Base-by-base conservation (phyloP, 1,140 invertebrate genomes). In the Orchesella cincta region DNA sequence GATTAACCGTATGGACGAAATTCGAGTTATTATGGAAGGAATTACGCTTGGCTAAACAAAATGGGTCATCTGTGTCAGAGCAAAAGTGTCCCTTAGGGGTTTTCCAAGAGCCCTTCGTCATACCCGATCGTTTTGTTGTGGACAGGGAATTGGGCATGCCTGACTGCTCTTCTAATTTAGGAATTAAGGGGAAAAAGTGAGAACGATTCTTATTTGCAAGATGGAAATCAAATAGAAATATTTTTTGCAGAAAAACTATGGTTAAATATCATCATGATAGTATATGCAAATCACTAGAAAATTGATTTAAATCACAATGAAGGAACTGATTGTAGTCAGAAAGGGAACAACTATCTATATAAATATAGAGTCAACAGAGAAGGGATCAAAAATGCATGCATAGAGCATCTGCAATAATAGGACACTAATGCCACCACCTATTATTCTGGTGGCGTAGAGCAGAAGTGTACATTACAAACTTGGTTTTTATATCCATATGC, bases 341-440 rank as follows among this genome's bases (percentile, higher is more conserved):
- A 18, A 5, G 54, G 54, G 39, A 46, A 46, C 5, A 18, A 8
- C 39, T 46, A 5, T 5, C 18, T 46, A 18, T 46, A 18, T 46
- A 18, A 46, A 18, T 46, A 18, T 46, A 23, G 54, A 57, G 54
- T 57, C 54, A 57, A 57, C 54, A 57, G 54, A 67, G 31, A 67
- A 67, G 33, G 62, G 62, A 67, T 67, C 62, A 67, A 67, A 67
- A 67, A 67, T 67, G 62, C 8, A 46, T n/a, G n/a, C 28, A 67
- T 29, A 67, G 62, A 67, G 62, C 62, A 67, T 67, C 62, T 67
- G 62, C 28, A 67, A 67, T 67, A 67, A 67, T 67, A 67, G 62
- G 31, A 31, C 23, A 57, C 23, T 57, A 57, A 57, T 57, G 26
- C 54, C 54, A 57, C 54, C 54, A 57, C 54, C n/a, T n/a, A n/a